phyloP scores from a whole-genome alignment of 2,888 invertebrate genomes.

The Orchesella flavescens region DNA sequence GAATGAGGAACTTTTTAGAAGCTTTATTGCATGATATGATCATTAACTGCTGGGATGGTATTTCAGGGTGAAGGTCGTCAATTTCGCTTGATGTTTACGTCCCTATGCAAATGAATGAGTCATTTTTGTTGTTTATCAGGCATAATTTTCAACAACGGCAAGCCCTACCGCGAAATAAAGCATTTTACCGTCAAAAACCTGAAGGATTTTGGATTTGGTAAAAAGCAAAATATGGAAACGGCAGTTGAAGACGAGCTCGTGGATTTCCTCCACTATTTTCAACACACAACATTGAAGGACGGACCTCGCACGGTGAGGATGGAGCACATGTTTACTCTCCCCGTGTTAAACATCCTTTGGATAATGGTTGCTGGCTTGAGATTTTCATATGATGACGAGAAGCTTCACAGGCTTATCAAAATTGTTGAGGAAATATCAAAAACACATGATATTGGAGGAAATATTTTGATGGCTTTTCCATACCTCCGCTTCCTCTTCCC shows the following conservation, averaged over 20 bases:
- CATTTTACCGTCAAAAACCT: slow-evolving; percentile 65
- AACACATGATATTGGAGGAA: slow-evolving; percentile 68
- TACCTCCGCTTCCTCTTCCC: slow-evolving; percentile 67
- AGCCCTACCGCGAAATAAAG: slow-evolving; percentile 64
- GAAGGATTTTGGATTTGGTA: slow-evolving; percentile 69
- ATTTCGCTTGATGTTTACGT: too few species aligned
- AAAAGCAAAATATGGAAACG: slow-evolving; percentile 66
- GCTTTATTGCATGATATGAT: background rate
- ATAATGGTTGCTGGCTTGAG: slow-evolving; percentile 66
- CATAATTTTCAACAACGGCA: slow-evolving; percentile 69
- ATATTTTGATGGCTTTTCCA: slow-evolving; percentile 69
- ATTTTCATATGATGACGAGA: slow-evolving; percentile 67
- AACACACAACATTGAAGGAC: slow-evolving; percentile 36
- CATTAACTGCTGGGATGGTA: too few species aligned
- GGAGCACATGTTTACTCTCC: slow-evolving; percentile 67
- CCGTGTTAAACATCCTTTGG: slow-evolving; percentile 70
- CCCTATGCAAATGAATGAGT: too few species aligned
- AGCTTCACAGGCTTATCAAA: slow-evolving; percentile 60
- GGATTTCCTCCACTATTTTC: slow-evolving; percentile 64
- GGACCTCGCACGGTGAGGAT: slow-evolving; percentile 46
- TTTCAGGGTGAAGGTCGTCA: too few species aligned
- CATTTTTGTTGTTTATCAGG: slow-evolving; percentile 33
- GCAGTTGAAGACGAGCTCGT: slow-evolving; percentile 68
- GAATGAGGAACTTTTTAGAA: background rate
- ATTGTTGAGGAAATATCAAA: slow-evolving; percentile 66